phyloP scores from a whole-genome alignment of 2,797 vertebrate genomes.

The Luscinia megarhynchos region DNA sequence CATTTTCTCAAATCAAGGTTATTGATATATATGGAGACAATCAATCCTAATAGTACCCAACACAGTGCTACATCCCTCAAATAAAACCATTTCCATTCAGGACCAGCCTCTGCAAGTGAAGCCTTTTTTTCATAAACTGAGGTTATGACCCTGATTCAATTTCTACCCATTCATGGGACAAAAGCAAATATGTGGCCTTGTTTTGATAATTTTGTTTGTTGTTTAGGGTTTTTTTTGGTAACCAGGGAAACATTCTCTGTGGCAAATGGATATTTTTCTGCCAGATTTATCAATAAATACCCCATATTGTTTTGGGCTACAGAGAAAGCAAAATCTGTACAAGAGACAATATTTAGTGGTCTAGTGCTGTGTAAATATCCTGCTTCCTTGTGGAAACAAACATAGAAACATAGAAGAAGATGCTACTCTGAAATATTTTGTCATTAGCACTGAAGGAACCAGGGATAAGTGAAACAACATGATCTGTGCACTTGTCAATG shows the following conservation, averaged over 20 bases:
- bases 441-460: neutral
- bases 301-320: neutral
- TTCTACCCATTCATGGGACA: neutral
- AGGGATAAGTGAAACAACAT: neutral
- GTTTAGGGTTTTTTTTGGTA: neutral
- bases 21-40: neutral
- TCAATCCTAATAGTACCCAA: neutral
- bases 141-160: neutral
- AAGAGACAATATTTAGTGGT: neutral
- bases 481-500: neutral
- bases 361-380: neutral
- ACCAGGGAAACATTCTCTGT: neutral
- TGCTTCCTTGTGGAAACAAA: neutral
- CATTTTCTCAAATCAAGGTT: slow-evolving; percentile 17
- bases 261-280: neutral
- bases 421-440: neutral
- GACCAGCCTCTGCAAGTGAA: neutral
- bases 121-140: neutral
- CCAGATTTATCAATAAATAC: neutral
- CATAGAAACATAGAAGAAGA: neutral
- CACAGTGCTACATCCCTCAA: neutral
- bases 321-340: neutral
- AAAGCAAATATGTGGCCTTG: neutral
- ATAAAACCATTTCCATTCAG: slow-evolving; percentile 2
- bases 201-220: neutral